Percentiles rank a stretch among this genome's conserved stretches.
Conservation (phyloP, 2,113 vertebrate genomes). For the Lichenostomus cassidix region DNA sequence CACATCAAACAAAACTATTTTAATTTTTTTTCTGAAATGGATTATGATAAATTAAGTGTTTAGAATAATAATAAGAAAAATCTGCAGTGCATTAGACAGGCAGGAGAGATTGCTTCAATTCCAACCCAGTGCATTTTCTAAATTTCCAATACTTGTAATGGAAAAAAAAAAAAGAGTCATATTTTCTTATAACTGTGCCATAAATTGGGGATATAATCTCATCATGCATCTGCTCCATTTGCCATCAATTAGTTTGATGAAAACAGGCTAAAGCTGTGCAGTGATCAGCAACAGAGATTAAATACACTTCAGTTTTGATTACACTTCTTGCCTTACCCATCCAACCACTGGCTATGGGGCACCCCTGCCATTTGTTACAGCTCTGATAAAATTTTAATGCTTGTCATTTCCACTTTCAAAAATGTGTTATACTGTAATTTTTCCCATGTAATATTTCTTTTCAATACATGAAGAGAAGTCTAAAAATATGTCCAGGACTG, state of each 20-base stretch:
- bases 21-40: background rate
- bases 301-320: slow-evolving; percentile 68
- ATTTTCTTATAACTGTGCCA: slow-evolving; percentile 42
- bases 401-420: background rate
- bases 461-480: background rate
- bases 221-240: slow-evolving; percentile 64
- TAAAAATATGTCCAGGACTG: background rate
- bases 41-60: background rate
- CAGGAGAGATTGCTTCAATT: slow-evolving; percentile 14
- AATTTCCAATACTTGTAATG: slow-evolving; percentile 43
- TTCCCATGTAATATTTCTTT: background rate
- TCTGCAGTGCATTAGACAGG: slow-evolving; percentile 15
- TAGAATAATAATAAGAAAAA: slow-evolving; percentile 14
- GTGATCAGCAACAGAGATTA: slow-evolving; percentile 59
- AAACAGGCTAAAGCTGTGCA: slow-evolving; percentile 52
- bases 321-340: slow-evolving; percentile 34
- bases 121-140: slow-evolving; percentile 3
- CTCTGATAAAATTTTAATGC: background rate
- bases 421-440: background rate
- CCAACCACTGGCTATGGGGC: background rate
- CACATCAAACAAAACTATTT: background rate
- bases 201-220: slow-evolving; percentile 49
- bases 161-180: background rate
- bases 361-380: background rate
- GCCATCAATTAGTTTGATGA: slow-evolving; percentile 68